Evolutionary conservation across 2,797 vertebrate species (phyloP).

Genomic region (Helarctos malayanus): DNA sequence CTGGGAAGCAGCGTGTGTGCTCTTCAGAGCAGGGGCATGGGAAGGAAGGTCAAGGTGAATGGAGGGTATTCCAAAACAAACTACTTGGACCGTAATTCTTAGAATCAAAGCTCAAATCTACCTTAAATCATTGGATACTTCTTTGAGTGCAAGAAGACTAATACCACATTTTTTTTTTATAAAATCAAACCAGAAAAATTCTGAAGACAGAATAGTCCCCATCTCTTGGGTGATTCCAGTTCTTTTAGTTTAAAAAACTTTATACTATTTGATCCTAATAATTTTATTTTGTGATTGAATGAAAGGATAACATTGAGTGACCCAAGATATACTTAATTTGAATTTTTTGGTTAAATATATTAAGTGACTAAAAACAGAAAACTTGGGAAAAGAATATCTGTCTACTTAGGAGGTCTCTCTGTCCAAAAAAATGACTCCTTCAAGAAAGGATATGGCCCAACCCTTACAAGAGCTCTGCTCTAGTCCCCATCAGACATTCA

Average conservation of each 20-base stretch:
- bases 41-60: background rate
- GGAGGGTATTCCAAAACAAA: background rate
- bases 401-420: background rate
- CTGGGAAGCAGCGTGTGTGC: background rate
- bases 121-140: background rate
- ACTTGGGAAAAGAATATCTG: background rate
- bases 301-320: conserved; percentile 45
- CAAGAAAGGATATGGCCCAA: background rate
- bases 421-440: background rate
- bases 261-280: background rate
- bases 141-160: background rate
- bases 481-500: background rate
- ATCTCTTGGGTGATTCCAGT: background rate
- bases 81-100: background rate
- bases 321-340: conserved; percentile 48
- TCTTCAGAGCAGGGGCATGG: background rate
- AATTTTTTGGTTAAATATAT: conserved; percentile 46
- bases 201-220: background rate
- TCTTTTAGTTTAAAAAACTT: conserved; percentile 31
- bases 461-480: background rate
- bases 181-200: conserved; percentile 2
- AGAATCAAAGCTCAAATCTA: background rate
- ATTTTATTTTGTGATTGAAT: conserved; percentile 53
- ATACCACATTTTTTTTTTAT: background rate
- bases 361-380: conserved; percentile 22